Evolutionary conservation across 2,797 vertebrate species (phyloP).

Genomic region (Xiphophorus birchmanni): DNA sequence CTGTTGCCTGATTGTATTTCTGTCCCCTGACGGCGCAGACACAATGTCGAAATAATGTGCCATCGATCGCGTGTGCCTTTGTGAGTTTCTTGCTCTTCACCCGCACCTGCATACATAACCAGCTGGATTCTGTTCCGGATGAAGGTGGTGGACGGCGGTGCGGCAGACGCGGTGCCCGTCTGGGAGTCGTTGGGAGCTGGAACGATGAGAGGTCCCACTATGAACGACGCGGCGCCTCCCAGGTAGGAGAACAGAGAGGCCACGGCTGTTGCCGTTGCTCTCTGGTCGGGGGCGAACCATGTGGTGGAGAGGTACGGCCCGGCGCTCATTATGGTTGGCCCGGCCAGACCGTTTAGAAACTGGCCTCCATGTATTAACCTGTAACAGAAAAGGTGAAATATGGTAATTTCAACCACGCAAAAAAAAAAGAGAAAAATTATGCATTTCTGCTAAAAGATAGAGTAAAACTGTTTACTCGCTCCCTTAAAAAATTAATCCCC

Average conservation of each 20-base stretch:
- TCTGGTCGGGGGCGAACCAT: slow-evolving; percentile 95
- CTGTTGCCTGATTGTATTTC: slow-evolving; percentile 57
- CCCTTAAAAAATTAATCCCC: neutral
- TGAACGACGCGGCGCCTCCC: slow-evolving; percentile 87
- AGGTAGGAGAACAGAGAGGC: slow-evolving; percentile 91
- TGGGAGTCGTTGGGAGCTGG: slow-evolving; percentile 89
- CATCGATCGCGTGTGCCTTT: slow-evolving; percentile 46
- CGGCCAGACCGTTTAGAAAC: slow-evolving; percentile 94
- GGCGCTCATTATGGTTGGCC: slow-evolving; percentile 93
- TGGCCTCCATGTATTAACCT: slow-evolving; percentile 97
- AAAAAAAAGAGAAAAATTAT: neutral
- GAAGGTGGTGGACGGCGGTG: slow-evolving; percentile 57
- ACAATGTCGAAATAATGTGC: slow-evolving; percentile 55
- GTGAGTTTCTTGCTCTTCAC: slow-evolving; percentile 2
- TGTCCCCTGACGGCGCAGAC: slow-evolving; percentile 46
- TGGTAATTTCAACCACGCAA: accelerated
- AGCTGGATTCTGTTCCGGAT: slow-evolving; percentile 91
- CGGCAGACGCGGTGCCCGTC: slow-evolving; percentile 11
- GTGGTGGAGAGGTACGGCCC: slow-evolving; percentile 95
- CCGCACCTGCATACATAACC: slow-evolving; percentile 91
- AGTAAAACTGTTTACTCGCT: neutral
- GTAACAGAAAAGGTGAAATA: slow-evolving; percentile 30
- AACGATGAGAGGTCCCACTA: slow-evolving; percentile 91
- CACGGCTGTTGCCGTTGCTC: slow-evolving; percentile 95
- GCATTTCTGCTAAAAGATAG: neutral